Evolutionary conservation across 2,113 vertebrate genomes (phyloP).

Genomic region (Colistium nudipinnis): DNA sequence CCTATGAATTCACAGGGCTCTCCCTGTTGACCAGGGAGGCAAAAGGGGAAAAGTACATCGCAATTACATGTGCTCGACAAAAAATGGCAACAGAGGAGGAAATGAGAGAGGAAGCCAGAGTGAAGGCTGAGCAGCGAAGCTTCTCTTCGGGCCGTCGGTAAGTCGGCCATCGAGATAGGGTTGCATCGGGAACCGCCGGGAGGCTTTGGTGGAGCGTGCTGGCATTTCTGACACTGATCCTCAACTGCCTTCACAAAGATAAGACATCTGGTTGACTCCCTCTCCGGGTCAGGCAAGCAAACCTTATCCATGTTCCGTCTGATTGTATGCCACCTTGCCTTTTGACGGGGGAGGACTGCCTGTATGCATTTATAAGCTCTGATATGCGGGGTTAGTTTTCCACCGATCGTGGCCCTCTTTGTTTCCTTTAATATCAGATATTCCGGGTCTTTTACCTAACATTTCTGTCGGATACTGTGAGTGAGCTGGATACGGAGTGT

Average conservation of each 20-base stretch:
- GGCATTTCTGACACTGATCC: conserved; percentile 59
- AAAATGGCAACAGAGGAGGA: conserved; percentile 66
- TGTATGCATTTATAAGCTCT: conserved; percentile 5
- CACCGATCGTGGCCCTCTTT: conserved; percentile 1
- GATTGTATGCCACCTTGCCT: conserved; percentile 36
- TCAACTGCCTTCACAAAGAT: conserved; percentile 43
- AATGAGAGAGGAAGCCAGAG: conserved; percentile 67
- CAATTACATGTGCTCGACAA: conserved; percentile 61
- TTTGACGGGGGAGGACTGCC: conserved; percentile 16
- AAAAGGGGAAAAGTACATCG: conserved; percentile 64
- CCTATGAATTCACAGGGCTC: conserved; percentile 80
- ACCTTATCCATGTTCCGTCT: conserved; percentile 57
- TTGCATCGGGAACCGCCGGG: conserved; percentile 40
- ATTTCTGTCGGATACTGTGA: conserved; percentile 12
- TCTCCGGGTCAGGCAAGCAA: conserved; percentile 43
- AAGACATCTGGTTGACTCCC: conserved; percentile 56
- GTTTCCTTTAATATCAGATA: conserved; percentile 24
- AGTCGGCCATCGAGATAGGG: conserved; percentile 67
- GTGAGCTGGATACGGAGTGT: not conserved
- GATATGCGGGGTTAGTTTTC: conserved; percentile 29
- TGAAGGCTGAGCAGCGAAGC: conserved; percentile 55
- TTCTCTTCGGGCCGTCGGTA: conserved; percentile 49
- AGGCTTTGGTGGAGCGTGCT: conserved; percentile 60
- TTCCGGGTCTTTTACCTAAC: conserved; percentile 2
- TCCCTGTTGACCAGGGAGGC: conserved; percentile 58